Percentiles rank a stretch among this genome's conserved stretches.
phyloP scores from a whole-genome alignment of 2,888 invertebrate genomes.

The Hemaris fuciformis region DNA sequence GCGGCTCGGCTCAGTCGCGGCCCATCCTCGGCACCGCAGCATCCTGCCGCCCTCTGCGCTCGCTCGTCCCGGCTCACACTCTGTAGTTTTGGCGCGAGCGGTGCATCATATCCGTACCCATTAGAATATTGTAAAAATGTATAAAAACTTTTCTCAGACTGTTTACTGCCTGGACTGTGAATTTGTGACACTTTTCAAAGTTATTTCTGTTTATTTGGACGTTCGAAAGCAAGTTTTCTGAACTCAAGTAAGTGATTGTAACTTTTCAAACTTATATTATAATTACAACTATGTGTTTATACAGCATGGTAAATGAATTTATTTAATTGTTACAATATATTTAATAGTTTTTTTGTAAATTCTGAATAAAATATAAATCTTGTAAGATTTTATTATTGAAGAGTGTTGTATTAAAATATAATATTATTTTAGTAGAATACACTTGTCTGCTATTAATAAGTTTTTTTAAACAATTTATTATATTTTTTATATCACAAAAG shows the following conservation, averaged over 20 bases:
- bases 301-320: too few species aligned
- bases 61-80: conserved; percentile 20
- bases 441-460: too few species aligned
- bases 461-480: too few species aligned
- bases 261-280: background rate
- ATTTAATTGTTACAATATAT: too few species aligned
- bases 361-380: too few species aligned
- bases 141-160: conserved; percentile 26
- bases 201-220: conserved; percentile 26
- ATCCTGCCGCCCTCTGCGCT: conserved; percentile 27
- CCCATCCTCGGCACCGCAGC: conserved; percentile 49
- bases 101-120: background rate
- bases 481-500: background rate
- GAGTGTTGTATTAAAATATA: too few species aligned
- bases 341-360: too few species aligned
- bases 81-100: conserved; percentile 37
- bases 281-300: background rate
- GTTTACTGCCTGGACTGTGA: conserved; percentile 27
- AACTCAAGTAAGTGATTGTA: conserved; percentile 38
- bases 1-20: conserved; percentile 65
- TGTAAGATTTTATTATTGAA: too few species aligned
- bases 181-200: conserved; percentile 33
- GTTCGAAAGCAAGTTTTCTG: conserved; percentile 25
- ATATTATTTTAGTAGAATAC: too few species aligned
- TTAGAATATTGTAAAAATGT: background rate